These are phyloP conservation scores for Zonotrichia albicollis DNA, from an alignment of 2,797 vertebrate genomes.

Conservation along the genomic window DNA sequence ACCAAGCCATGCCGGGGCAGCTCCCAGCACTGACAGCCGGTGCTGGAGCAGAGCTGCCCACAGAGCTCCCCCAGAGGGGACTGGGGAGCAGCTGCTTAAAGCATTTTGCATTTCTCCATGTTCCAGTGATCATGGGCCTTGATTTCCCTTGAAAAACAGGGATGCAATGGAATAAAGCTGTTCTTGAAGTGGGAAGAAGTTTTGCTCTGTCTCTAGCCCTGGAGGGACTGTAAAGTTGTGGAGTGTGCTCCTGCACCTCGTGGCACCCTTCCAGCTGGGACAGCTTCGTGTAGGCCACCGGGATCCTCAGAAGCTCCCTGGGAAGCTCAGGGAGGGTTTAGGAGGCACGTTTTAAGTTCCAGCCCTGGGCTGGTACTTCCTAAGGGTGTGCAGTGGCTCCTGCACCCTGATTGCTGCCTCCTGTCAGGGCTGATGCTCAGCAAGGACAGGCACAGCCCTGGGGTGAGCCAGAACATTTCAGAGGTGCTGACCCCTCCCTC, in stretches of 20 bases:
- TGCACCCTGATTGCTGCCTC: neutral
- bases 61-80: rapidly evolving
- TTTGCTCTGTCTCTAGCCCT: neutral
- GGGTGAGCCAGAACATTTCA: rapidly evolving
- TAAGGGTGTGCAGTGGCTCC: neutral
- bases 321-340: neutral
- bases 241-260: rapidly evolving
- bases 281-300: neutral
- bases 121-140: rapidly evolving
- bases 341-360: neutral
- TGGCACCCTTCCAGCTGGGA: neutral
- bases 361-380: neutral
- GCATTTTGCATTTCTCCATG: rapidly evolving
- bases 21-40: rapidly evolving
- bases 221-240: neutral
- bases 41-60: rapidly evolving
- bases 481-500: neutral
- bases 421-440: neutral
- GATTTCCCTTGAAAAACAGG: neutral
- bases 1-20: neutral
- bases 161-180: slow-evolving; percentile 11
- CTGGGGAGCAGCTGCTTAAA: neutral
- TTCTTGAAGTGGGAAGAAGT: neutral
- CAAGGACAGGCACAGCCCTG: neutral
- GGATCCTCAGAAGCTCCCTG: neutral